Evolutionary conservation across 2,888 invertebrate genomes (phyloP), one percentile per base, ranked within the genome.

Genomic region (Crossocerus cetratus): DNA sequence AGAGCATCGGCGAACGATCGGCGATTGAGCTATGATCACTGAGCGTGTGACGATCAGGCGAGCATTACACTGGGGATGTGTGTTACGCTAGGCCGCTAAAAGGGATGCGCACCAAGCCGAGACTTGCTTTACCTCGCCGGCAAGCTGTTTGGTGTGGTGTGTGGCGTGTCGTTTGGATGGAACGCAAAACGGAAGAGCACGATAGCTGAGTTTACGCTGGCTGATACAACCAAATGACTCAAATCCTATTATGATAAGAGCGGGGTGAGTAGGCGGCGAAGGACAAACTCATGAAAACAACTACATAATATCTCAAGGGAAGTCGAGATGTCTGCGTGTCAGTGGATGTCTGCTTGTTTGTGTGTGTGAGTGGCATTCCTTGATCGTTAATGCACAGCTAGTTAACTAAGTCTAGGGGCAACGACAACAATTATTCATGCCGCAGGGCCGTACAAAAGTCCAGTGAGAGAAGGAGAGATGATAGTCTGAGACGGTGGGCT

Each of bases 351-450:
- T 32, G 32, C 11, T 2, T 32, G 32, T 32, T 1, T 32, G 32
- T 32, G 2, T 32, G 23, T 32, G 75, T 84, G 79, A 74, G 77
- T 83, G 86, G 89, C 90, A 90, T 90, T 90, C 90, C 87, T 88
- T 71, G 63, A 86, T 88, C 87, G 88, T 88, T 88, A 88, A 90
- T 89, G 89, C 90, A 90, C 88, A 90, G 84, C 89, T 89, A 89
- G 80, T 85, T 86, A 84, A 85, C 88, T 88, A 89, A 87, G 80
- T 88, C 89, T 89, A 89, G 85, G 86, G 87, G 86, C 84, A 89
- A 90, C 89, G 87, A 89, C 89, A 90, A 90, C 90, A 85, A 86
- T 85, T 81, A 87, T 87, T 89, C 90, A 90, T 90, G 90, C 90
- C 89, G 88, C 87, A 88, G 88, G 86, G 86, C 84, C 85, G 86